phyloP scores from a whole-genome alignment of 2,888 invertebrate genomes.

The Homarus gammarus region DNA sequence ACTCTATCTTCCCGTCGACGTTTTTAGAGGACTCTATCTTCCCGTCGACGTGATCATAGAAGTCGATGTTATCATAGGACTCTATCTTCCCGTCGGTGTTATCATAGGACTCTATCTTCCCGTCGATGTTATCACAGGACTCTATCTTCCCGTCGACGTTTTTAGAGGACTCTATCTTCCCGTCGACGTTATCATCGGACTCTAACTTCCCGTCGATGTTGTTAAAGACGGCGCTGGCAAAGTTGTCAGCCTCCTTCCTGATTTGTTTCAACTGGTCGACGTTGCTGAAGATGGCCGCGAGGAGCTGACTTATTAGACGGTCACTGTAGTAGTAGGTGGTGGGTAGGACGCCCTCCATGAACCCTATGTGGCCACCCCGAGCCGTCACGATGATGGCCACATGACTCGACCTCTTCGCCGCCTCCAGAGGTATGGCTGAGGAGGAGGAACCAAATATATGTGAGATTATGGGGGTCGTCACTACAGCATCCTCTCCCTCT shows the following conservation, averaged over 20 bases:
- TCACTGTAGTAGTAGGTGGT: slow-evolving; percentile 65
- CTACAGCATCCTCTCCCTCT: no score
- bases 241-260: slow-evolving; percentile 33
- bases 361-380: slow-evolving; percentile 90
- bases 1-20: not conserved
- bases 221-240: not conserved
- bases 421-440: slow-evolving; percentile 84
- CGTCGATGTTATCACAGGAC: no score
- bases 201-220: slow-evolving; percentile 10
- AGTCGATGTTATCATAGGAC: not conserved
- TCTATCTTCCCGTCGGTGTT: not conserved
- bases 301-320: slow-evolving; percentile 60
- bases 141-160: no score
- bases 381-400: slow-evolving; percentile 87
- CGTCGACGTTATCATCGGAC: no score
- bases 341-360: slow-evolving; percentile 84
- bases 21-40: not conserved
- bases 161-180: no score
- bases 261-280: slow-evolving; percentile 25
- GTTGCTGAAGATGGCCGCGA: slow-evolving; percentile 43
- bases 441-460: not conserved
- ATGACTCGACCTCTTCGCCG: slow-evolving; percentile 83
- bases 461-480: not conserved
- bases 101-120: no score
- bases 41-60: not conserved